phyloP scores from a whole-genome alignment of 2,888 invertebrate genomes.

The Andrena trimmerana region DNA sequence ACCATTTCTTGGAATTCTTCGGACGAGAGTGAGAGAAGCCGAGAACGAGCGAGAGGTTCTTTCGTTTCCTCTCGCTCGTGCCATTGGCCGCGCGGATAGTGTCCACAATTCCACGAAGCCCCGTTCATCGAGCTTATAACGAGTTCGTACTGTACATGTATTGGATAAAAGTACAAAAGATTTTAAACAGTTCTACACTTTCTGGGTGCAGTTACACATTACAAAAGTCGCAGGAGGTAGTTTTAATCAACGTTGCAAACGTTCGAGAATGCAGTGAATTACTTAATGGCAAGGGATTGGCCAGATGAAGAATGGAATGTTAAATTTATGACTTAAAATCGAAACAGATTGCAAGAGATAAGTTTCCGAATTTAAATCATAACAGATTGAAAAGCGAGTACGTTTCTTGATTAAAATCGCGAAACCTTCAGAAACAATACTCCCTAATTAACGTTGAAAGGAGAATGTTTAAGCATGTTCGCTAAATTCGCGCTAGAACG shows the following conservation, averaged over 20 bases:
- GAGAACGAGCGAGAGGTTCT: no score
- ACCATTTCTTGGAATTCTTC: no score
- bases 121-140: no score
- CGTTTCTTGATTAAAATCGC: constrained; percentile 4
- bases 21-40: no score
- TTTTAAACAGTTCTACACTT: no score
- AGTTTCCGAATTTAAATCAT: background rate
- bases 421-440: background rate
- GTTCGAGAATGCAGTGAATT: background rate
- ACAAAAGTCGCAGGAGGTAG: no score
- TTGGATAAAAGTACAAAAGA: no score
- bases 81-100: no score
- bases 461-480: background rate
- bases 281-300: background rate
- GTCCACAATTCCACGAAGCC: no score
- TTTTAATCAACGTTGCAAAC: background rate
- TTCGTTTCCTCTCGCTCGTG: no score
- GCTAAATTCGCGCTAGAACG: background rate
- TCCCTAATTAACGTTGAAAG: background rate
- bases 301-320: background rate
- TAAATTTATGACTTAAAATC: background rate
- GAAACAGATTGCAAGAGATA: background rate
- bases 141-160: no score
- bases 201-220: no score
- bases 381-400: background rate